A percentile compares a stretch with the other conserved stretches of the same genome.
These are phyloP conservation scores for Coranthus polyacanthus DNA, from an alignment of 2,797 vertebrate species.

Conservation along the genomic window DNA sequence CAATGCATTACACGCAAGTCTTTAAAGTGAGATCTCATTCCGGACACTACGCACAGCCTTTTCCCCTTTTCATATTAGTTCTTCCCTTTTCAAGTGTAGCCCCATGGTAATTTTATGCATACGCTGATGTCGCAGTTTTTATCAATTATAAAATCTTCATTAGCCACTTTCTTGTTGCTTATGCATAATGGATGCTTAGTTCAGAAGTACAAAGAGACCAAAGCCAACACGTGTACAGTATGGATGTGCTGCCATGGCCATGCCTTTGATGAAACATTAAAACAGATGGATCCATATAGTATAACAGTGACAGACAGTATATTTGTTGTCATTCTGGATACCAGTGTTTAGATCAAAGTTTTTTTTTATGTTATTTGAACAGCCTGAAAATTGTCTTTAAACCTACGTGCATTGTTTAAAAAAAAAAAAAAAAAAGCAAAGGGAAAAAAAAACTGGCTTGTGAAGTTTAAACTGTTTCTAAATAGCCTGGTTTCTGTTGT, in stretches of 20 bases:
- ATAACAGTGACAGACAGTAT: conserved; percentile 28
- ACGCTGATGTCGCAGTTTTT: conserved; percentile 72
- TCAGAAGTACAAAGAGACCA: conserved; percentile 67
- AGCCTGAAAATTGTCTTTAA: conserved; percentile 2
- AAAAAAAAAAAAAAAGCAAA: neutral
- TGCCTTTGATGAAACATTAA: conserved; percentile 39
- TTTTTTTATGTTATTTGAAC: conserved; percentile 8
- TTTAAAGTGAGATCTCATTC: conserved; percentile 2
- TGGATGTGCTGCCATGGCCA: neutral
- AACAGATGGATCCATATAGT: conserved; percentile 12
- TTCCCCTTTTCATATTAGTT: conserved; percentile 18
- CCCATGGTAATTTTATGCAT: conserved; percentile 59
- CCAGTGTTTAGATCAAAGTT: conserved; percentile 26
- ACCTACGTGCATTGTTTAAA: neutral
- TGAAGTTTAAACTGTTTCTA: neutral
- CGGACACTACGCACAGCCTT: conserved; percentile 8
- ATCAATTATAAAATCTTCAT: conserved; percentile 78
- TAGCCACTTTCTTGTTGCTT: conserved; percentile 68
- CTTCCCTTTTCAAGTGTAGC: conserved; percentile 34
- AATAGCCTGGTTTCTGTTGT: neutral
- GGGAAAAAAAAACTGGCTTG: neutral
- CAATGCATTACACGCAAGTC: neutral
- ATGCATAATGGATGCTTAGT: conserved; percentile 72
- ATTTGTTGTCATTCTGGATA: conserved; percentile 40
- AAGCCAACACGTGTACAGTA: conserved; percentile 19